Evolutionary conservation across 2,888 invertebrate genomes (phyloP).

Genomic region (Rhynchonema sp.): DNA sequence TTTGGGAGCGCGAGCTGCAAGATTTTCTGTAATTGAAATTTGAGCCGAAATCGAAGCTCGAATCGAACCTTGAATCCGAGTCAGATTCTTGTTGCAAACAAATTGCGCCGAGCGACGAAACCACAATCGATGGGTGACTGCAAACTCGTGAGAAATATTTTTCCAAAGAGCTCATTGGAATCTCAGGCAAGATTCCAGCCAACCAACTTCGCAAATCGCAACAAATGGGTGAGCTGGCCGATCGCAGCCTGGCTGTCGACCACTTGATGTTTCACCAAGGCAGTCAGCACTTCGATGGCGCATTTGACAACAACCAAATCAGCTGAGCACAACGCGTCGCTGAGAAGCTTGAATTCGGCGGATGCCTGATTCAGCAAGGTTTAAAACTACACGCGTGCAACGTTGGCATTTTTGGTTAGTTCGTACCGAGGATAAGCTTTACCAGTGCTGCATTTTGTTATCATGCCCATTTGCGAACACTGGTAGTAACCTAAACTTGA

Average conservation of each 20-base stretch:
- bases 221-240: neutral
- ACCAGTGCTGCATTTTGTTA: too few species aligned
- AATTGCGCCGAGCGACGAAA: too few species aligned
- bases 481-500: too few species aligned
- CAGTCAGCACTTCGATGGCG: neutral
- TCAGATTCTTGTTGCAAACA: too few species aligned
- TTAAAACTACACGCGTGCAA: neutral
- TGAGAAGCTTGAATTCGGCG: neutral
- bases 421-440: neutral
- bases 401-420: neutral
- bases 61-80: too few species aligned
- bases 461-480: too few species aligned
- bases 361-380: neutral
- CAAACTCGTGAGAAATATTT: neutral
- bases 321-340: neutral
- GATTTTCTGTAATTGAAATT: too few species aligned
- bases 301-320: neutral
- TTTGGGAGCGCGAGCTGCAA: too few species aligned
- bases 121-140: too few species aligned
- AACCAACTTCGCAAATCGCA: neutral
- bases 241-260: neutral
- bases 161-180: neutral
- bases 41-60: too few species aligned
- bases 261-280: neutral
- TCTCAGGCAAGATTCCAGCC: neutral